phyloP scores from a whole-genome alignment of 2,113 vertebrate genomes.

The Ameiurus melas region DNA sequence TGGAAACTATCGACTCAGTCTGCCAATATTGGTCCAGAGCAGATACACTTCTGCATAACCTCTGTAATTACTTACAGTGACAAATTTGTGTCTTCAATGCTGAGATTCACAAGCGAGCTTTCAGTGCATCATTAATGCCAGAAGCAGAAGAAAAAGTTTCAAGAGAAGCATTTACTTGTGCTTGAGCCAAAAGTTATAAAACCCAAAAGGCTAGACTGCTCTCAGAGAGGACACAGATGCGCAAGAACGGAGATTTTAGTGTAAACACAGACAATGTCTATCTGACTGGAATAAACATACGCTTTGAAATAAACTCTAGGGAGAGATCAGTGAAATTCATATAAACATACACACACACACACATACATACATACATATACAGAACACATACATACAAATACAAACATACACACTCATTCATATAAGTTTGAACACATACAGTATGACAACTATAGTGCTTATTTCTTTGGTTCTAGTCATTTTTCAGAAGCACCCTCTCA shows the following conservation, averaged over 20 bases:
- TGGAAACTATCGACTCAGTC: neutral
- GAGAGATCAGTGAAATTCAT: neutral
- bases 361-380: neutral
- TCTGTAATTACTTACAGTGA: slow-evolving; percentile 7
- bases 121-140: neutral
- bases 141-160: neutral
- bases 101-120: neutral
- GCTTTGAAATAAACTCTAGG: slow-evolving; percentile 25
- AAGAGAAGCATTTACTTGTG: slow-evolving; percentile 21
- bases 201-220: slow-evolving; percentile 7
- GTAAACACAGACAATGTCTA: slow-evolving; percentile 27
- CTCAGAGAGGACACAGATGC: slow-evolving; percentile 31
- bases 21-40: neutral
- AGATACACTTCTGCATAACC: neutral
- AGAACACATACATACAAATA: neutral
- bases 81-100: slow-evolving; percentile 1
- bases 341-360: neutral
- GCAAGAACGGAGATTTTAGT: slow-evolving; percentile 3
- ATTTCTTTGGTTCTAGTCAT: neutral
- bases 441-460: neutral
- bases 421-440: neutral
- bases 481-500: neutral
- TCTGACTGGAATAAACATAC: neutral
- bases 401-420: neutral
- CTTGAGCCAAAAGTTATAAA: too few species aligned